These are phyloP conservation scores for Agrilus mali DNA, from an alignment of 2,888 invertebrate genomes.

Conservation along the genomic window DNA sequence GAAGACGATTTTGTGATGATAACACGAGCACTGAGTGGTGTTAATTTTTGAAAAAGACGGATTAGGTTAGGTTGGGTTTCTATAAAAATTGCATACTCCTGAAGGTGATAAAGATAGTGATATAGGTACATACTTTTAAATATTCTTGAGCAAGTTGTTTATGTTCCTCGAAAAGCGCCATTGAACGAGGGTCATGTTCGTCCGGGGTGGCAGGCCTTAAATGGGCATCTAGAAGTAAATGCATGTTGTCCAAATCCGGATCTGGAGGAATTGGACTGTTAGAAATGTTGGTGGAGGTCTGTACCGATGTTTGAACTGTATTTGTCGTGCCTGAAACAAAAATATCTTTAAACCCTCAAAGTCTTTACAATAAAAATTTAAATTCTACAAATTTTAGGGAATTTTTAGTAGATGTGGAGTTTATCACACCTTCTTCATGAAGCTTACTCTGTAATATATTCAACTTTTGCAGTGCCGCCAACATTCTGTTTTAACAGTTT, in stretches of 20 bases:
- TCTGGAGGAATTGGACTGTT: constrained; percentile 23
- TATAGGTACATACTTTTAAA: constrained; percentile 48
- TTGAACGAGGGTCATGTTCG: constrained; percentile 60
- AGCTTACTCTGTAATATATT: too few relatives aligned
- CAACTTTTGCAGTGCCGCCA: too few relatives aligned
- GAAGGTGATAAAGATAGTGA: neutral
- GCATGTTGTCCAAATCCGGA: constrained; percentile 53
- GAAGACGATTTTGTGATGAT: too few relatives aligned
- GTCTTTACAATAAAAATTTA: too few relatives aligned
- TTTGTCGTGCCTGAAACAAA: constrained; percentile 19
- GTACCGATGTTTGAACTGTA: constrained; percentile 23
- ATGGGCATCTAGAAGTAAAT: constrained; percentile 69
- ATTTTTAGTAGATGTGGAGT: too few relatives aligned
- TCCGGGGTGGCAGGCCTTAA: constrained; percentile 77
- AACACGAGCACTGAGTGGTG: neutral
- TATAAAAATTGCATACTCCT: neutral
- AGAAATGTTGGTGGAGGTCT: constrained; percentile 21
- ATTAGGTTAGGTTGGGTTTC: neutral
- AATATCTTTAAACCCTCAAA: too few relatives aligned
- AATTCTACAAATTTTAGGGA: too few relatives aligned
- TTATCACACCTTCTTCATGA: too few relatives aligned
- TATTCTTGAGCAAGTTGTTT: constrained; percentile 80
- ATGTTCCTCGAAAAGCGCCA: constrained; percentile 79
- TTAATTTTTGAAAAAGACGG: neutral
- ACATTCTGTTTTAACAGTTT: too few relatives aligned